Evolutionary conservation across 2,888 invertebrate species (phyloP).

Genomic region (Scaptomyza reducta): DNA sequence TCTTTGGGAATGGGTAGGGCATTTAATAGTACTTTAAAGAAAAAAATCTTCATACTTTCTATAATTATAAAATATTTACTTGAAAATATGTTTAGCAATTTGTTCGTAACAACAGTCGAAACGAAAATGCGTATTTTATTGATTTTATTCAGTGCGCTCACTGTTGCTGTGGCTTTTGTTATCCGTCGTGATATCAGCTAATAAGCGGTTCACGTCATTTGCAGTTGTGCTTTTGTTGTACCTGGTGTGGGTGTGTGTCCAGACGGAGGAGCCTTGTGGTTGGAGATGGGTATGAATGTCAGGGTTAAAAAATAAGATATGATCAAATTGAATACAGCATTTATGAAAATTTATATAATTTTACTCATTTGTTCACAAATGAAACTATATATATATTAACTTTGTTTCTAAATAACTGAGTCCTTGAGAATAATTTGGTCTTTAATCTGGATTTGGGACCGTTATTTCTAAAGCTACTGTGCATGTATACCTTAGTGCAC

Average conservation of each 20-base stretch:
- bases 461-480: too few relatives aligned
- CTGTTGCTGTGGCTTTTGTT: slow-evolving; percentile 29
- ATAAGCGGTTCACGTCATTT: slow-evolving; percentile 60
- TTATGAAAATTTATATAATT: slow-evolving; percentile 9
- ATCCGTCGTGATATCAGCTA: slow-evolving; percentile 46
- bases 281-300: slow-evolving; percentile 19
- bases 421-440: too few relatives aligned
- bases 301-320: slow-evolving; percentile 6
- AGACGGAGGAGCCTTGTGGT: slow-evolving; percentile 20
- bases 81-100: not conserved
- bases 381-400: not conserved
- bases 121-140: slow-evolving; percentile 38
- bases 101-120: slow-evolving; percentile 17
- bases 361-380: too few relatives aligned
- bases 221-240: slow-evolving; percentile 44
- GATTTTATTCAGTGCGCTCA: slow-evolving; percentile 31
- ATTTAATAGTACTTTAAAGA: slow-evolving; percentile 28
- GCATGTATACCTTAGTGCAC: too few relatives aligned
- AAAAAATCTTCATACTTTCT: slow-evolving; percentile 14
- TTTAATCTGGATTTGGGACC: too few relatives aligned
- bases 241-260: slow-evolving; percentile 27
- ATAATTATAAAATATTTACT: slow-evolving; percentile 14
- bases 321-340: not conserved
- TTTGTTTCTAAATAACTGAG: not conserved
- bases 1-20: slow-evolving; percentile 7